Conservation (phyloP, 2,113 vertebrate species). For the Vireo altiloquus region DNA sequence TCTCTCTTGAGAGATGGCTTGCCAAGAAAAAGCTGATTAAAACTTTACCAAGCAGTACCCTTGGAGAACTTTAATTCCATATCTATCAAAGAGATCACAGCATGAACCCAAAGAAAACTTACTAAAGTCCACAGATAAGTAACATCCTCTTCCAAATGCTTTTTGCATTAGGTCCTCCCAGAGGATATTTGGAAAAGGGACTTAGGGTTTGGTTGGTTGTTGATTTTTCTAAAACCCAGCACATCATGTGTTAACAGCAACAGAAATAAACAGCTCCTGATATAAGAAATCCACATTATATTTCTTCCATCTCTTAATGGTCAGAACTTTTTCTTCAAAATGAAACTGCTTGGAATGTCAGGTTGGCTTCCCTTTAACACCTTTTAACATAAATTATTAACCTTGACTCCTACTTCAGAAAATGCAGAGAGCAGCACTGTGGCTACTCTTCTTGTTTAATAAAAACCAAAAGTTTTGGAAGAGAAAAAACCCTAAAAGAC, state of each 20-base stretch:
- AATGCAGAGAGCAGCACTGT: not conserved
- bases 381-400: not conserved
- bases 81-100: not conserved
- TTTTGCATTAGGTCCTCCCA: not conserved
- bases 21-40: not conserved
- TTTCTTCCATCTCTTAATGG: conserved; percentile 2
- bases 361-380: not conserved
- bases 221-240: not conserved
- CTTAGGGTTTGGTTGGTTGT: not conserved
- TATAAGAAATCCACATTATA: not conserved
- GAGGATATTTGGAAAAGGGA: not conserved
- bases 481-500: not conserved
- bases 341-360: not conserved
- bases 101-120: not conserved
- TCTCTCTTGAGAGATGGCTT: not conserved
- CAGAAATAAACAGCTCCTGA: not conserved
- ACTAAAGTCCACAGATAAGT: not conserved
- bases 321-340: not conserved
- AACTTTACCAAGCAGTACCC: not conserved
- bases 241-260: not conserved
- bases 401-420: not conserved
- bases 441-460: not conserved
- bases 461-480: not conserved
- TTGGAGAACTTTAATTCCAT: not conserved
- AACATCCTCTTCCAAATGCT: not conserved